A percentile compares a stretch with the other conserved stretches of the same genome.
These are phyloP conservation scores for Mesocentrotus franciscanus DNA, from an alignment of 53 echinoderm and acorn worm genomes.

Conservation along the genomic window DNA sequence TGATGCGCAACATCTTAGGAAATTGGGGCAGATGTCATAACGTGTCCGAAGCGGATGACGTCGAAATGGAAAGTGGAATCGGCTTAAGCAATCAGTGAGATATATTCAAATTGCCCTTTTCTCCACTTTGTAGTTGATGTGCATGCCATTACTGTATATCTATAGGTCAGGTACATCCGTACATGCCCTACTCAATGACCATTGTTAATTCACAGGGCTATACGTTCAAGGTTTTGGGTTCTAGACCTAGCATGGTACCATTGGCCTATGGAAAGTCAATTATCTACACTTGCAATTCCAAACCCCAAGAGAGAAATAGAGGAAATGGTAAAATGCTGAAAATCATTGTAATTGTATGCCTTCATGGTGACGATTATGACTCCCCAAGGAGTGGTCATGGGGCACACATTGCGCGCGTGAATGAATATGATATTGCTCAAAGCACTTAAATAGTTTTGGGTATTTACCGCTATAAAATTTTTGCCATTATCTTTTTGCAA, in stretches of 20 bases:
- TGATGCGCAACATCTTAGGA: background rate
- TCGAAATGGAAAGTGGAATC: background rate
- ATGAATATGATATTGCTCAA: background rate
- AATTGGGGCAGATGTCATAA: slow-evolving; percentile 35
- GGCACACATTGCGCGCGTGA: background rate
- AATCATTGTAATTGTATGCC: too few species aligned
- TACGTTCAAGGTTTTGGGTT: background rate
- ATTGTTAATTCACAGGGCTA: background rate
- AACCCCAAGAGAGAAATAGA: background rate
- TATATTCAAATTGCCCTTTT: background rate
- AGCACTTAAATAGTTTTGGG: background rate
- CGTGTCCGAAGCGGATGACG: background rate
- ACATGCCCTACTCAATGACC: background rate
- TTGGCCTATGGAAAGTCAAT: background rate
- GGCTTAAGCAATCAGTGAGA: background rate
- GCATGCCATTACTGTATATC: background rate
- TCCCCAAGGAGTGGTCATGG: background rate
- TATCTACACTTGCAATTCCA: background rate
- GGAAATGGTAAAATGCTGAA: background rate
- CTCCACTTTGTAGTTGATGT: background rate
- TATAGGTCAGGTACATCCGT: background rate
- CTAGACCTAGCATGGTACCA: too few species aligned
- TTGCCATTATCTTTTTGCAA: background rate
- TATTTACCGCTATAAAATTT: background rate
- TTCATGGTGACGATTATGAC: background rate